Evolutionary conservation across 2,888 invertebrate genomes (phyloP).

Genomic region (Agriopis aurantiaria): DNA sequence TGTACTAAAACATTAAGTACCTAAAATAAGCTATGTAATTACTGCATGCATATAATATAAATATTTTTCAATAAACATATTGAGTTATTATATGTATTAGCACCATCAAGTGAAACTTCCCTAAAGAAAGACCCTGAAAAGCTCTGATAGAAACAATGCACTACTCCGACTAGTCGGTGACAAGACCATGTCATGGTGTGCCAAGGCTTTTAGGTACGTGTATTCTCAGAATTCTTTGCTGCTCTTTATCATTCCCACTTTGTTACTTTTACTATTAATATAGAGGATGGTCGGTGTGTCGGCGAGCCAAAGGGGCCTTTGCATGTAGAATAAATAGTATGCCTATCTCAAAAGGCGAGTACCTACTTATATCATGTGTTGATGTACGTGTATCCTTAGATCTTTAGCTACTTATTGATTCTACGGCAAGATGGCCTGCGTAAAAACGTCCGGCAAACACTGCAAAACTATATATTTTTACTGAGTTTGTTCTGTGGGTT

Average conservation of each 20-base stretch:
- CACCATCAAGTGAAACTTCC: not conserved
- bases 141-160: too few species aligned
- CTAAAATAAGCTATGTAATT: too few species aligned
- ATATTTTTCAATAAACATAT: too few species aligned
- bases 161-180: not conserved
- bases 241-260: conserved; percentile 24
- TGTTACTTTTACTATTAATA: conserved; percentile 32
- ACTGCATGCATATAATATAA: too few species aligned
- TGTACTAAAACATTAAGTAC: too few species aligned
- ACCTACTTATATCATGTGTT: not conserved
- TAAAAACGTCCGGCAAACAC: too few species aligned
- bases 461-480: too few species aligned
- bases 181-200: not conserved
- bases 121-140: not conserved
- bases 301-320: conserved; percentile 21
- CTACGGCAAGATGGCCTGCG: too few species aligned
- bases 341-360: not conserved
- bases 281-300: conserved; percentile 17
- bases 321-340: conserved; percentile 15
- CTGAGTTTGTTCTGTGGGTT: too few species aligned
- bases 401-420: too few species aligned
- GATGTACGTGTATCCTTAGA: too few species aligned
- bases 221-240: conserved; percentile 26
- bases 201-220: not conserved
- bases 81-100: too few species aligned